Evolutionary conservation across 2,888 invertebrate species (phyloP), one percentile per base, ranked within the genome.

Genomic region (Eupithecia subumbrata): DNA sequence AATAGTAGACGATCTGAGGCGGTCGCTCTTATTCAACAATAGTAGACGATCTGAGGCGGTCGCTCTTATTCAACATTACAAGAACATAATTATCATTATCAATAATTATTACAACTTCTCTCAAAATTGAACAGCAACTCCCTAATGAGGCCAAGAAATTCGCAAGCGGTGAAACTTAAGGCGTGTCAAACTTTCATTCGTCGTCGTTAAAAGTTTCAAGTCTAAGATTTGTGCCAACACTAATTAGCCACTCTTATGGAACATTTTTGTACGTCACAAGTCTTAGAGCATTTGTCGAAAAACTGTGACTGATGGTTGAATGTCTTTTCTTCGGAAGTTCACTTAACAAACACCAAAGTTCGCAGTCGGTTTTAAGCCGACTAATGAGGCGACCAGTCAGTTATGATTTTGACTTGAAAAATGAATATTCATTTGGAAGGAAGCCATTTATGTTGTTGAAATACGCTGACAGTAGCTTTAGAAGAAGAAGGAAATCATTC

Each of bases 121-220:
- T 86, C 84, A 75, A 87, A 90, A 90, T 91, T 91, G 83, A 88
- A 88, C 88, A 82, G 85, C 85, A 90, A 92, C 88, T 92, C 90
- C 92, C 89, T 93, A 94, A 94, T 93, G 93, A 94, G 90, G 89
- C 89, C 90, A 89, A 90, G 91, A 90, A 92, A 90, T 93, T 93
- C 83, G 90, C 82, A 85, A 89, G 87, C 89, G 88, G 88, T 87
- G 86, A 87, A 91, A 91, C 90, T 93, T 90, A 91, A 91, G 90
- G 86, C 89, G 91, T 92, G 91, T 92, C 66, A 93, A 94, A 94
- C 91, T 94, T 93, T 89, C 89, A 91, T 92, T 91, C 91, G 90
- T 87, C 92, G 91, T 93, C 93, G 92, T 94, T 94, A 94, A 94
- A 94, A 94, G 92, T 94, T 94, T 89, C 82, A 82, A 88, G 86